These are phyloP conservation scores for Notodonta ziczac DNA, from an alignment of 2,888 invertebrate genomes.

Conservation along the genomic window DNA sequence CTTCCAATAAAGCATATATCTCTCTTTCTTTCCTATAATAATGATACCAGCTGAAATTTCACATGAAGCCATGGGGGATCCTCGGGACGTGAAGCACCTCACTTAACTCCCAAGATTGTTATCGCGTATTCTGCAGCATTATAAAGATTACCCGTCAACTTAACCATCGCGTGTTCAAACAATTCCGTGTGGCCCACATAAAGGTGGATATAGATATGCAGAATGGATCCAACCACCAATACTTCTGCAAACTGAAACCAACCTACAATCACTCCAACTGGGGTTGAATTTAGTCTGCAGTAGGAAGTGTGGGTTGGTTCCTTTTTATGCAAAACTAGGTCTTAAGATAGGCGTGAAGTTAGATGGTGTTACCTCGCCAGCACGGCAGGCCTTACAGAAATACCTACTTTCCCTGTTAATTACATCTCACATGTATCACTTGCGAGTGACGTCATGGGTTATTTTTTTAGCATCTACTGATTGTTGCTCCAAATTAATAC, in stretches of 20 bases:
- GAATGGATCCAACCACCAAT: no score
- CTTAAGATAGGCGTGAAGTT: constrained; percentile 46
- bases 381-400: constrained; percentile 47
- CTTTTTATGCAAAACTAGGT: no score
- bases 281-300: no score
- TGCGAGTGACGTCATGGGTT: constrained; percentile 25
- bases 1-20: no score
- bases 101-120: constrained; percentile 29
- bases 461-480: neutral
- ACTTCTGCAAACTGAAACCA: no score
- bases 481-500: no score
- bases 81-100: constrained; percentile 12
- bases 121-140: constrained; percentile 38
- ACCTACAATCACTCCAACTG: no score
- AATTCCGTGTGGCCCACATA: constrained; percentile 54
- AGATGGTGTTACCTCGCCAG: constrained; percentile 47
- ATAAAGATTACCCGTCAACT: constrained; percentile 44
- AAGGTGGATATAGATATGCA: constrained; percentile 10
- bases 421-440: constrained; percentile 46
- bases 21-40: no score
- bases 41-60: no score
- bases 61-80: no score
- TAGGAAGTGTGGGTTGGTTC: no score
- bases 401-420: constrained; percentile 47
- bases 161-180: constrained; percentile 57